Conservation (phyloP, 2,113 vertebrate species). For the Echinops telfairi region DNA sequence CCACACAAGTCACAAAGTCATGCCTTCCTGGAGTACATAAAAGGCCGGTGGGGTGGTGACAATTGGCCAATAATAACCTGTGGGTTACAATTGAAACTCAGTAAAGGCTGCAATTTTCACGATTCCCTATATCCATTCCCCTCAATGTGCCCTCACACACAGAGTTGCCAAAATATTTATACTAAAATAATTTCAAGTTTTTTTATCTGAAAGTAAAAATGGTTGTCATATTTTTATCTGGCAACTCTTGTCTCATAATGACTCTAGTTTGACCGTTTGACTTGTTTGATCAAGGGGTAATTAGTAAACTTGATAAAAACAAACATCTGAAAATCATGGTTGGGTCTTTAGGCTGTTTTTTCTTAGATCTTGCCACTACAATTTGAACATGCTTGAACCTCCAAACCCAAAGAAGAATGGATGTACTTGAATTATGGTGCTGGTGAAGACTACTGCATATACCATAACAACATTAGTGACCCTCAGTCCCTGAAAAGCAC, state of each 20-base stretch:
- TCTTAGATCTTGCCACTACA: not conserved
- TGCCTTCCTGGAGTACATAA: not conserved
- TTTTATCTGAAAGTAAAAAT: constrained; percentile 14
- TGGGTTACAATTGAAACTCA: not conserved
- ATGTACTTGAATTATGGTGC: too few relatives aligned
- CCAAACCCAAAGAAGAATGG: not conserved
- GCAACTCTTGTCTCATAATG: not conserved
- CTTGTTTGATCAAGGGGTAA: not conserved
- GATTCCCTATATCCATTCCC: not conserved
- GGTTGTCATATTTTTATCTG: not conserved
- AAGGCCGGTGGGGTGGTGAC: not conserved
- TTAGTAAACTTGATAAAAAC: not conserved
- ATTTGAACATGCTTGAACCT: not conserved
- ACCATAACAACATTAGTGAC: too few relatives aligned
- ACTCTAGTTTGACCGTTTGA: not conserved
- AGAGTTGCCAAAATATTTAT: not conserved
- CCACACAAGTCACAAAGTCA: not conserved
- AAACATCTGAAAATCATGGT: not conserved
- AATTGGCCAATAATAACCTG: not conserved
- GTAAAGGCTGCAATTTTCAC: not conserved
- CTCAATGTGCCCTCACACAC: not conserved
- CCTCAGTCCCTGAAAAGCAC: too few relatives aligned
- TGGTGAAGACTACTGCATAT: too few relatives aligned
- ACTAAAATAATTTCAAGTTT: constrained; percentile 6
- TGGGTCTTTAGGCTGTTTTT: not conserved